Evolutionary conservation across 37 sponge, comb jelly and placozoan species (phyloP).

Genomic region (Chondrilla cf. caribensis): DNA sequence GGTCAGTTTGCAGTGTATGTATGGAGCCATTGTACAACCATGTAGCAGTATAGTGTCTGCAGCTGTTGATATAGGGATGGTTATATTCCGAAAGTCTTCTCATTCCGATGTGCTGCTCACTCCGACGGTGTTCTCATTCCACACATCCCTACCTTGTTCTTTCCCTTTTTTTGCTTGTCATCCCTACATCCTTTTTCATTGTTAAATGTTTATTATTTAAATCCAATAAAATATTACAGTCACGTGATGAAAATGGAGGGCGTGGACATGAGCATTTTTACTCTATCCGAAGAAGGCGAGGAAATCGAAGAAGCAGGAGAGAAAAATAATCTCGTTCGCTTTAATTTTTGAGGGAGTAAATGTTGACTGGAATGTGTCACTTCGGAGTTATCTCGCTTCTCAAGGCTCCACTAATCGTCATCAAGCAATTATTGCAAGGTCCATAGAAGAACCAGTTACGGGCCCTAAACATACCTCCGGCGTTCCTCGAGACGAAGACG

Average conservation of each 20-base stretch:
- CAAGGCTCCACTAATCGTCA: not conserved
- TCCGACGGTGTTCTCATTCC: too few species aligned
- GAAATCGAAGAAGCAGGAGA: not conserved
- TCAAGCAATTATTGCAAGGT: not conserved
- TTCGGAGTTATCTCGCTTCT: not conserved
- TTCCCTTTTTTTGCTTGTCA: too few species aligned
- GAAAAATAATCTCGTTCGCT: not conserved
- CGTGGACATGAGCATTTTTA: not conserved
- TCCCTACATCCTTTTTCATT: too few species aligned
- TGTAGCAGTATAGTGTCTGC: too few species aligned
- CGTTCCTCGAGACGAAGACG: not conserved
- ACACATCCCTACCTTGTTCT: too few species aligned
- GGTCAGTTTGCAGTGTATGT: too few species aligned
- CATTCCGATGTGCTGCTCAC: too few species aligned
- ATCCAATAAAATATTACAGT: too few species aligned
- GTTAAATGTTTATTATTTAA: too few species aligned
- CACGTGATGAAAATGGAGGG: constrained; percentile 4
- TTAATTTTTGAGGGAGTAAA: not conserved
- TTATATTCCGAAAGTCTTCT: too few species aligned
- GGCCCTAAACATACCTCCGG: not conserved
- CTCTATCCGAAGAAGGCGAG: constrained; percentile 3
- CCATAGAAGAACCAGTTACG: not conserved
- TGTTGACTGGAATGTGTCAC: not conserved
- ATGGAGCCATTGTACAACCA: too few species aligned
- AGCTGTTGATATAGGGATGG: too few species aligned